Conservation (phyloP, 2,888 invertebrate genomes). For the Leucania comma region DNA sequence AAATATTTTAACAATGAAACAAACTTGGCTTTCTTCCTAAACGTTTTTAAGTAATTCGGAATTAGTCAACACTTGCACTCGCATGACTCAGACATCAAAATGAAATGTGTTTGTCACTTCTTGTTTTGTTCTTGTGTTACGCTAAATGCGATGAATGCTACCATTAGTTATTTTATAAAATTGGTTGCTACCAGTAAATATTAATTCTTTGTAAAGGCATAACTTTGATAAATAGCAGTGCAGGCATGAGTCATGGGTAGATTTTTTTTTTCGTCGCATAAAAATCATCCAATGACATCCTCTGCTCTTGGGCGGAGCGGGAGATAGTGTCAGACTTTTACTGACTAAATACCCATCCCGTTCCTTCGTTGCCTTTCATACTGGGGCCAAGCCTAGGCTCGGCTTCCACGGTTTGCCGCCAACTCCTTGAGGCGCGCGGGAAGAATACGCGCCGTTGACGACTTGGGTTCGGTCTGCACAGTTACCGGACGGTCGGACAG, state of each 20-base stretch:
- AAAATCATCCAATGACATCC: too few species aligned
- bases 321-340: too few species aligned
- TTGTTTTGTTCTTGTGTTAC: slow-evolving; percentile 12
- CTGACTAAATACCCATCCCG: too few species aligned
- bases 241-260: background rate
- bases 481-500: too few species aligned
- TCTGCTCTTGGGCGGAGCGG: too few species aligned
- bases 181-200: background rate
- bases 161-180: slow-evolving; percentile 5
- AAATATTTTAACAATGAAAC: slow-evolving; percentile 53
- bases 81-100: slow-evolving; percentile 36
- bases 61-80: slow-evolving; percentile 46
- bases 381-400: too few species aligned
- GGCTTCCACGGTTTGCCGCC: too few species aligned
- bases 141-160: slow-evolving; percentile 12
- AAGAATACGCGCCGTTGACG: too few species aligned
- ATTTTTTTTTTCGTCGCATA: too few species aligned
- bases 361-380: too few species aligned
- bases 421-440: too few species aligned
- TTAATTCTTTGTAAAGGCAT: background rate
- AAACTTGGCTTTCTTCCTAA: slow-evolving; percentile 51
- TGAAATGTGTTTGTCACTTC: slow-evolving; percentile 27
- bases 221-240: background rate
- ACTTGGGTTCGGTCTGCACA: too few species aligned
- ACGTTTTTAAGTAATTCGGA: slow-evolving; percentile 24